Evolutionary conservation across 2,888 invertebrate species (phyloP), one percentile per base, ranked within the genome.

Genomic region (Octodonta nipae): DNA sequence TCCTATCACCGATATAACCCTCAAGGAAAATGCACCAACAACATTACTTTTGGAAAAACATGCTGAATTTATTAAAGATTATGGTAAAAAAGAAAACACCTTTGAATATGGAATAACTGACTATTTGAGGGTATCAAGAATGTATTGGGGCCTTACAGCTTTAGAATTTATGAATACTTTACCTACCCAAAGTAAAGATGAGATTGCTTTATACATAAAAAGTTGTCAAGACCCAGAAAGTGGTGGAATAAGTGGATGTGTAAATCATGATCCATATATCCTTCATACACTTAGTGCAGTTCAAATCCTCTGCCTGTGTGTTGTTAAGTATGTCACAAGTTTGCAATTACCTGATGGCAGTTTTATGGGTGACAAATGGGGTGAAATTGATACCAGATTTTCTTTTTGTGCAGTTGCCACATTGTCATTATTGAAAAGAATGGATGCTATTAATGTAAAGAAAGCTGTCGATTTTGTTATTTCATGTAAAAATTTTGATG

Each of bases 71-170:
- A 77, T 96, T 40, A 75, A 81, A 20, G 75, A 82, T 25, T 95
- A 92, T 63, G 88, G 88, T 10, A 70, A 75, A 30, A 82, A 89
- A 52, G 86, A 88, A 58, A 83, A 91, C 63, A 86, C 87, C 56
- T 92, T 67, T 63, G 85, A 92, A 57, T 92, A 82, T 60, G 82
- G 83, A 45, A 91, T 93, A 82, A 88, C 93, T 2, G 98, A 98
- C 61, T 93, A 89, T 62, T 67, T 98, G 38, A 73, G 95, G 46
- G 83, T 98, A 80, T 95, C 93, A 33, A 98, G 98, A 5, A 86
- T 98, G 58, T 99, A 95, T 63, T 99, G 98, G 98, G 89, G 91
- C 36, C 68, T 93, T 8, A 93, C 93, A 0, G 91, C 93, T 1
- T 70, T 98, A 64, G 91, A 95, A 57, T 67, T 96, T 8, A 45